Evolutionary conservation across 1,140 invertebrate species (phyloP), one percentile per base, ranked within the genome.

Genomic region (Hylyphantes graminicola): DNA sequence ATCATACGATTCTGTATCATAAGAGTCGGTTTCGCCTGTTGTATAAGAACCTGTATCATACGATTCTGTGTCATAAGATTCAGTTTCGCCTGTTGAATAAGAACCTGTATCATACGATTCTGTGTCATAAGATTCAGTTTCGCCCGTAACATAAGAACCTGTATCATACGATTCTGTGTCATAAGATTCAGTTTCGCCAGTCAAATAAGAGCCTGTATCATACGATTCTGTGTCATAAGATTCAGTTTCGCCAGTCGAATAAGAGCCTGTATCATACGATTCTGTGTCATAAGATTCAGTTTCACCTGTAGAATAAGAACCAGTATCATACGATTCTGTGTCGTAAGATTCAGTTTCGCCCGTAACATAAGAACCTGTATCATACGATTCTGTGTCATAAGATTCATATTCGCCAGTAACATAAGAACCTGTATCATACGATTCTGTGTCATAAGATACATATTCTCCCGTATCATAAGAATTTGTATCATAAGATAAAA

Each of bases 41-140:
- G 0, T 17, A 15, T 61, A 76, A 0, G 13, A 13, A 12, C 57
- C 48, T 4, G 74, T 76, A 10, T 15, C 74, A 17, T 63, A 76
- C n/a, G n/a, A n/a, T n/a, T n/a, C n/a, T n/a, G n/a, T n/a, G n/a
- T n/a, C n/a, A 11, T 13, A 70, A 15, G 35, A 21, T 48, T 50
- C 67, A 48, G 67, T 70, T 48, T 15, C 67, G 51, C 51, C 48
- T 70, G 48, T 50, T 7, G 7, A 7, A 21, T 67, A 67, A 17
- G 15, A 15, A 6, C 64, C 64, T 15, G 64, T 67, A 11, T 11
- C 11, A 21, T 15, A 67, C 19, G 15, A 15, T 17, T 21, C 64
- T n/a, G 64, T 67, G 15, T 17, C 64, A 67, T 67, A 67, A 17
- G 64, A 17, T 67, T 67, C 64, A 21, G 15, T 17, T 67, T 67